These are phyloP conservation scores for Heliconius nattereri DNA, from an alignment of 1,140 invertebrate genomes.

Conservation along the genomic window DNA sequence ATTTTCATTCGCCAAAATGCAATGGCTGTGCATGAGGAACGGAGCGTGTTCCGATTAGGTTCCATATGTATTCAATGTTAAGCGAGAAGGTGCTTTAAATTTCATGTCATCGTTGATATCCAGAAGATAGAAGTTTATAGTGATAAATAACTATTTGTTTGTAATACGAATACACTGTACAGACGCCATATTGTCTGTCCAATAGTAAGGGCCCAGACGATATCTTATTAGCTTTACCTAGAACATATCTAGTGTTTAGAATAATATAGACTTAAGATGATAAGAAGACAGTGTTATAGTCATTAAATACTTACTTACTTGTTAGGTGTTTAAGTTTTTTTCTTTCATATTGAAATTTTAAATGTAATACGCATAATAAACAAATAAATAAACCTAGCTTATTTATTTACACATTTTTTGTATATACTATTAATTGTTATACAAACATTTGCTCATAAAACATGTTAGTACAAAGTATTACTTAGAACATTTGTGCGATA, in stretches of 20 bases:
- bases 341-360: neutral
- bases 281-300: neutral
- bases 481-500: neutral
- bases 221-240: slow-evolving; percentile 11
- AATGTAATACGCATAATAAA: neutral
- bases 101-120: neutral
- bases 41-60: no score
- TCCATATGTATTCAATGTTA: no score
- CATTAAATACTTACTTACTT: neutral
- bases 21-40: neutral
- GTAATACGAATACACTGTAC: neutral
- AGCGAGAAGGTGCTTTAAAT: no score
- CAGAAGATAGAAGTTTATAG: neutral
- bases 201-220: neutral
- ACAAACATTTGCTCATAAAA: neutral
- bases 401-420: no score
- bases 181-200: slow-evolving; percentile 29
- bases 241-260: neutral
- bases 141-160: neutral
- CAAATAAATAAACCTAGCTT: no score
- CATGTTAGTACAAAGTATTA: neutral
- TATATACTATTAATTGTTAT: no score
- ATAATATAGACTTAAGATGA: neutral
- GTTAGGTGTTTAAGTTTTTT: neutral
- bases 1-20: neutral